These are phyloP conservation scores for Uromys caudimaculatus DNA, from an alignment of 2,797 vertebrate genomes.

Conservation along the genomic window DNA sequence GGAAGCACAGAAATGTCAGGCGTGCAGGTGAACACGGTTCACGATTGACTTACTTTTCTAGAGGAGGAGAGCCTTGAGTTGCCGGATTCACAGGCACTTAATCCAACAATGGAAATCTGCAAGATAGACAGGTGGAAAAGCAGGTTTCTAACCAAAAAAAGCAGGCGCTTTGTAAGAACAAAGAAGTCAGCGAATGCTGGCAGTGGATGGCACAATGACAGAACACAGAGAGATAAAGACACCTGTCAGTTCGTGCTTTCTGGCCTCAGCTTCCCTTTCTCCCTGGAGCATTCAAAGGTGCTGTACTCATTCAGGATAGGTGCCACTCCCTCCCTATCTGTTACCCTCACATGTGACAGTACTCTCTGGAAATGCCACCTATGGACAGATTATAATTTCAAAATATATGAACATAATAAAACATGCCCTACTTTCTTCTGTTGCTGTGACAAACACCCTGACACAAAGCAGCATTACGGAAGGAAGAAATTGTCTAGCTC, in stretches of 20 bases:
- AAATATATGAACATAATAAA: neutral
- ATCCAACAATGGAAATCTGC: neutral
- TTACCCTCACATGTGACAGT: neutral
- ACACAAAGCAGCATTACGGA: neutral
- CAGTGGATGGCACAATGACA: too few species aligned
- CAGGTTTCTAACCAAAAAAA: neutral
- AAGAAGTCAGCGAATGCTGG: neutral
- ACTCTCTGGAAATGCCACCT: neutral
- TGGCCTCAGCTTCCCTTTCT: neutral
- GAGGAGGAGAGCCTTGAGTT: neutral
- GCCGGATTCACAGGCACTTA: neutral
- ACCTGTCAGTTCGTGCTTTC: neutral
- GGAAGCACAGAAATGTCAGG: neutral
- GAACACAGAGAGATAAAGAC: neutral
- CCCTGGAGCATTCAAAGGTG: neutral
- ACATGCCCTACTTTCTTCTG: neutral
- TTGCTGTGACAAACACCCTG: neutral
- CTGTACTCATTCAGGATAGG: neutral
- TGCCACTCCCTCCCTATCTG: neutral
- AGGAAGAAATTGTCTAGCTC: neutral
- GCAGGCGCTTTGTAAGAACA: neutral
- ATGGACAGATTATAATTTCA: slow-evolving; percentile 38
- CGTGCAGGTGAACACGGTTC: neutral
- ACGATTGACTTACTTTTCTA: neutral
- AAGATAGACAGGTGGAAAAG: neutral